Evolutionary conservation across 2,113 vertebrate genomes (phyloP).

Genomic region (Anhinga rufa): DNA sequence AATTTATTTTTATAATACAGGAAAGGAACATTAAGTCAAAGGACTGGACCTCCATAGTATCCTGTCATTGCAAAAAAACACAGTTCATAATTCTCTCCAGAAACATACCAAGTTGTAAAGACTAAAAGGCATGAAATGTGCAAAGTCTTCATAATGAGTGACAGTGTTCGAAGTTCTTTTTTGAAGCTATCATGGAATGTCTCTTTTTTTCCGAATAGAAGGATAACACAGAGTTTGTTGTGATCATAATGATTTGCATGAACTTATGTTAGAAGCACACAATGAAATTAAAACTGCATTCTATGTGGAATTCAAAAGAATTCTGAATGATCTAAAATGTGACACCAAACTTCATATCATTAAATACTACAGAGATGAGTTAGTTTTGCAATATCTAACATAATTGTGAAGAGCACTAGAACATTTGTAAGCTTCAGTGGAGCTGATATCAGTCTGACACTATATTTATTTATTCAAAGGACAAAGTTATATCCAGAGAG

Average conservation of each 20-base stretch:
- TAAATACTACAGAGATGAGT: not conserved
- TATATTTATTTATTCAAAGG: not conserved
- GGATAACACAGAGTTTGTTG: not conserved
- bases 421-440: not conserved
- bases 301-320: not conserved
- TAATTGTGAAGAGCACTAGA: not conserved
- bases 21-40: not conserved
- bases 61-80: not conserved
- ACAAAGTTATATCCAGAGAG: not conserved
- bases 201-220: not conserved
- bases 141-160: not conserved
- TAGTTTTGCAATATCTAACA: not conserved
- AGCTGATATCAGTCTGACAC: not conserved
- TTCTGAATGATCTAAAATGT: not conserved
- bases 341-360: not conserved
- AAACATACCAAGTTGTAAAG: not conserved
- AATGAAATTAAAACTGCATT: not conserved
- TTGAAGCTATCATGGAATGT: not conserved
- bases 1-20: not conserved
- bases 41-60: not conserved
- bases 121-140: not conserved
- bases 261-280: not conserved
- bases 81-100: not conserved
- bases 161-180: not conserved
- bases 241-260: not conserved